Evolutionary conservation across 2,113 vertebrate genomes (phyloP), one percentile per base, ranked within the genome.

Genomic region (Etia nguti): DNA sequence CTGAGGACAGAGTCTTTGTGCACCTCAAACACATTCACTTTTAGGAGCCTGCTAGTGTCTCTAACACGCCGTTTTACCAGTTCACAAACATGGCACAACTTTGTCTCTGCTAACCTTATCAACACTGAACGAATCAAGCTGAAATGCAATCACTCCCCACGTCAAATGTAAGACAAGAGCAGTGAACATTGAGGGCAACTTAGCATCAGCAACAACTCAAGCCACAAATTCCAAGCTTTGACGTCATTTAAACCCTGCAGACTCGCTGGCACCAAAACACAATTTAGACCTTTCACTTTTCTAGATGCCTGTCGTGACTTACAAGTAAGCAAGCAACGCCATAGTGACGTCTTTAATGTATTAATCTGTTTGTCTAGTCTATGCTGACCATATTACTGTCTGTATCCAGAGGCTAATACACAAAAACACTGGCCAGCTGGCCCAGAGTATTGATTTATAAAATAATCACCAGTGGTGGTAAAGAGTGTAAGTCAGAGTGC

Each of bases 381-480:
- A 91, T 93, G 87, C 88, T 92, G 91, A 93, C 92, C 94, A 86
- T 84, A 96, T 96, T 96, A 96, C 94, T 95, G 95, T 96, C 95
- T 79, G 43, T 92, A 90, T 92, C 92, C 89, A 82, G 89, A 84
- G 89, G 89, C 95, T 95, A 95, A 96, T 93, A 94, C 84, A 87
- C 24, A 90, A 94, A 96, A 95, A 96, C 96, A 93, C 86, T 94
- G 92, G 89, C 96, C 96, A 96, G 94, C 94, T 95, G 93, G 94
- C 94, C 94, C 83, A 20, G 85, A 86, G 80, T 94, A 96, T 96
- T 92, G 95, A 96, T 95, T 96, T 95, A 95, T 94, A 89, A 89
- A 93, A 90, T 89, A 94, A 95, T 95, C 93, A 92, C 92, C 94
- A 92, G 92, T 90, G 86, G 92, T 95, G 93, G 89, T 81, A 90